Conservation (phyloP, 2,797 vertebrate species). For the Neopelma chrysocephalum region DNA sequence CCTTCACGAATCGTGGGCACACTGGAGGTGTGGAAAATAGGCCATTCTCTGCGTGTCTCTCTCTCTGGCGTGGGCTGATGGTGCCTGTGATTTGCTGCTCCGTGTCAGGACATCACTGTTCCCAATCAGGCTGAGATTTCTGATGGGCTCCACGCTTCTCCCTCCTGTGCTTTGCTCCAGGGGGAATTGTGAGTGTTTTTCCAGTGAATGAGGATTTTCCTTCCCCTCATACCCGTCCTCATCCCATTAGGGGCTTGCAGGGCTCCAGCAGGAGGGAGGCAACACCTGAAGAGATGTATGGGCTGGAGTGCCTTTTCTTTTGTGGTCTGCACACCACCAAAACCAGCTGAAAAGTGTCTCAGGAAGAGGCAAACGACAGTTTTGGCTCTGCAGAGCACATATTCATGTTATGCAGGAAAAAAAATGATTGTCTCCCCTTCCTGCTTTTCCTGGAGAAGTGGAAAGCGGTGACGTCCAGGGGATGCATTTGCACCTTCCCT, state of each 20-base stretch:
- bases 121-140: neutral
- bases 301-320: neutral
- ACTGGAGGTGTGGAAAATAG: neutral
- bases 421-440: neutral
- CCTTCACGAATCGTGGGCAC: neutral
- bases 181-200: neutral
- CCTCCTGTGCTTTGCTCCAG: neutral
- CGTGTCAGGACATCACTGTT: neutral
- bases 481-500: neutral
- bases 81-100: constrained; percentile 17
- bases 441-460: neutral
- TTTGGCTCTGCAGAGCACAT: neutral
- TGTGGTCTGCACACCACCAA: neutral
- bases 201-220: neutral
- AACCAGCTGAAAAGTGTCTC: neutral
- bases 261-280: neutral
- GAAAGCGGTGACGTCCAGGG: rapidly evolving
- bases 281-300: neutral
- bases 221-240: neutral
- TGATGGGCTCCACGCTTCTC: neutral
- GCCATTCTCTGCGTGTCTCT: neutral
- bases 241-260: neutral
- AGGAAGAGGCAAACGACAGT: rapidly evolving
- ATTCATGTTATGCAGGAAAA: neutral
- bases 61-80: neutral